Evolutionary conservation across 2,888 invertebrate species (phyloP).

Genomic region (Coenonympha glycerion): DNA sequence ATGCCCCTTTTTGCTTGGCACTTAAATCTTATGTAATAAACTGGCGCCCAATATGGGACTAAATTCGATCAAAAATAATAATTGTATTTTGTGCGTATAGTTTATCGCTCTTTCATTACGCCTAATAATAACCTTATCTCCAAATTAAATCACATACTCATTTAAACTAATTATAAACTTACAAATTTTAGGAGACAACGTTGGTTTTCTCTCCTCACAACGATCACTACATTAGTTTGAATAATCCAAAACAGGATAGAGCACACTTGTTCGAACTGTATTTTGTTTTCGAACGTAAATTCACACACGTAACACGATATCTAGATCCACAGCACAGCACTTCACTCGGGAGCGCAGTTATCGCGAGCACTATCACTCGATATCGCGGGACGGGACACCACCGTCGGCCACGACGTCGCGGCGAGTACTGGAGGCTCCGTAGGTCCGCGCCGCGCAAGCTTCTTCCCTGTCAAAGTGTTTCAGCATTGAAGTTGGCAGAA

Average conservation of each 20-base stretch:
- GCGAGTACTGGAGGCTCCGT: conserved; percentile 55
- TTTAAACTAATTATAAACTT: conserved; percentile 9
- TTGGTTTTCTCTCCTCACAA: conserved; percentile 4
- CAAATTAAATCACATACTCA: neutral
- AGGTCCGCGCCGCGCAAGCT: conserved; percentile 57
- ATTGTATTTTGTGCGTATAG: neutral
- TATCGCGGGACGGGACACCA: conserved; percentile 42
- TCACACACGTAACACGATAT: conserved; percentile 29
- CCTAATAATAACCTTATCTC: neutral
- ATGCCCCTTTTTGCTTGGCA: neutral
- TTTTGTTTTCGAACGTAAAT: conserved; percentile 6
- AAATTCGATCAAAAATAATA: neutral
- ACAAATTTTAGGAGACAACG: conserved; percentile 20
- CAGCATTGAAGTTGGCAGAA: conserved; percentile 34
- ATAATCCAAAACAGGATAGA: neutral
- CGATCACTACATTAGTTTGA: conserved; percentile 15
- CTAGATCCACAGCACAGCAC: conserved; percentile 33
- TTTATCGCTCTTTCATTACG: neutral
- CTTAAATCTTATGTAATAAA: neutral
- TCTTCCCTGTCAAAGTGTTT: conserved; percentile 49
- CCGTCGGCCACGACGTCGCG: conserved; percentile 47
- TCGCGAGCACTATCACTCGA: too few species aligned
- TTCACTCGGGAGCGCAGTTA: conserved; percentile 34
- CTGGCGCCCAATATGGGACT: conserved; percentile 32
- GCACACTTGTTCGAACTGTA: neutral